Evolutionary conservation across 1,140 invertebrate genomes (phyloP), one percentile per base, ranked within the genome.

Genomic region (Neomicropteryx cornuta): DNA sequence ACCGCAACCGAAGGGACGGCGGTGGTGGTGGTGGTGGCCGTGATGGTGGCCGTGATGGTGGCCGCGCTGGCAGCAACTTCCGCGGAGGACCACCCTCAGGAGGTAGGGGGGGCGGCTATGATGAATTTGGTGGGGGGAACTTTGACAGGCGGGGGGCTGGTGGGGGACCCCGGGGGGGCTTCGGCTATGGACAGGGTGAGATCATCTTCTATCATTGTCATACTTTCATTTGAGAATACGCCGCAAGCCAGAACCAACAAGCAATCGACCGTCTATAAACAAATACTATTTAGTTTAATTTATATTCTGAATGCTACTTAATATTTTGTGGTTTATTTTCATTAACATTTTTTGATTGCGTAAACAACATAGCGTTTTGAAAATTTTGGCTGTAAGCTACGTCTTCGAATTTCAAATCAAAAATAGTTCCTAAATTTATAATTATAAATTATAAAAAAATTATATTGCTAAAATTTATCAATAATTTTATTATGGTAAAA

Each of bases 31-130:
- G 59, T 46, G 56, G 50, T 23, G 47, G 43, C 3, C 43, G 54
- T 1, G 50, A 49, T 28, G 56, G 49, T 16, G 49, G 55, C 4
- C 49, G 55, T 18, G 51, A 46, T 16, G 56, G 53, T 13, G 47
- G 51, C 51, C 56, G 49, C 56, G 62, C 18, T 60, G 60, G 17
- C 49, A 56, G 43, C 64, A 55, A 47, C 55, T 51, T 47, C 57
- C 53, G 42, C 51, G 55, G 37, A 41, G 56, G 16, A 48, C 20
- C 49, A 60, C 64, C 33, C 65, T 51, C 47, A 35, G 53, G 31
- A 33, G 56, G 4, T 56, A 53, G 22, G 48, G 50, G 38, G 53
- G 51, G 32, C 23, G 23, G 23, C 6, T 8, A n/a, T 8, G 23
- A 24, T 24, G 23, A 24, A 6, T 13, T 6, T 8, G 23, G 13